Evolutionary conservation across 2,888 invertebrate species (phyloP), one percentile per base, ranked within the genome.

Genomic region (Julus scandinavius): DNA sequence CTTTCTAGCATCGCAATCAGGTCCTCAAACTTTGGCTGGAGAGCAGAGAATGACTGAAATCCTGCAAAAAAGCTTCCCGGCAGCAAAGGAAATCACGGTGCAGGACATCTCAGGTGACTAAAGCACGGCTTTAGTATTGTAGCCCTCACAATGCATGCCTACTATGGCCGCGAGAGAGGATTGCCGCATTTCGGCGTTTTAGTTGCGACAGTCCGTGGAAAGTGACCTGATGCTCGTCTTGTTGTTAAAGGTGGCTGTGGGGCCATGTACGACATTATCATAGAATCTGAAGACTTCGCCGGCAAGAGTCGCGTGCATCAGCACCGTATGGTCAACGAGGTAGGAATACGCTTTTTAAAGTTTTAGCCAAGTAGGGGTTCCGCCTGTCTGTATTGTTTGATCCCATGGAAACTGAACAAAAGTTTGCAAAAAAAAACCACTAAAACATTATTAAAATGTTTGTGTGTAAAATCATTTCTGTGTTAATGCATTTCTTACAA

Each of bases 291-390:
- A 40, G 89, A 89, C 41, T 89, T 89, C 40, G 63, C 86, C 45
- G 88, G 87, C 17, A 89, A 88, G 38, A 84, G 49, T 40, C 85
- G 86, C 13, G 89, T 89, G 45, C 88, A 88, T 83, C 89, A 89
- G 84, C 89, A 89, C 88, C 84, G 89, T 11, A 89, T 89, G 80
- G 88, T 89, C 5, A 89, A 88, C 83, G 89, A 88, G 63, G 89
- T 89, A 86, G 29, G 86, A 5, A 15, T 54, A 15, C 4, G 54
- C 15, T 54, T 54, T 54, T 0, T 45, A 45, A 0, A 45, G 5
- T 45, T 45, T 45, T 7, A 45, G 45, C 2, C 54, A 54, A 0
- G 13, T 54, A 9, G 13, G 54, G 2, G 17, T 54, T 13, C 13
- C 49, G 0, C 49, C 49, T 13, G 49, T 49, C 9, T 49, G 49